phyloP scores from a whole-genome alignment of 2,888 invertebrate species.

The Shargacucullia verbasci region DNA sequence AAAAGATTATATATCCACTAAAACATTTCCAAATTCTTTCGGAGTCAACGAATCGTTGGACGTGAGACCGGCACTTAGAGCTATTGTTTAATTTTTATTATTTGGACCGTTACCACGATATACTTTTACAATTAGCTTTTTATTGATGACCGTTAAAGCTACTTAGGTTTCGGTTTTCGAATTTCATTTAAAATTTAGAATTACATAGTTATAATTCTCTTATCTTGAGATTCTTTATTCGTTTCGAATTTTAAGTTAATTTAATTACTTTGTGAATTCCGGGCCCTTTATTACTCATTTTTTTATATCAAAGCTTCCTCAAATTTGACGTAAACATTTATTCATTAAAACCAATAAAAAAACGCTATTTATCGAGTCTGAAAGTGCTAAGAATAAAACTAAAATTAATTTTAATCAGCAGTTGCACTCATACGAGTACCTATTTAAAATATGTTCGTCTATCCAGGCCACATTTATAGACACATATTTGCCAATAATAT shows the following conservation, averaged over 20 bases:
- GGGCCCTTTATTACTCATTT: too few species aligned
- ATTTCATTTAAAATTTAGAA: conserved; percentile 38
- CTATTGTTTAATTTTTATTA: conserved; percentile 73
- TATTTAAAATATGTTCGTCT: background rate
- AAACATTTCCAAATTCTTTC: conserved; percentile 83
- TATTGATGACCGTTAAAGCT: conserved; percentile 62
- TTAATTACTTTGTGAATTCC: too few species aligned
- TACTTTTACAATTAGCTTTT: conserved; percentile 62
- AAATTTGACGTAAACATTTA: too few species aligned
- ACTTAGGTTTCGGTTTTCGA: conserved; percentile 52
- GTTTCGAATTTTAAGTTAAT: too few species aligned
- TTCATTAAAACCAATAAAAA: too few species aligned
- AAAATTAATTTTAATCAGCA: too few species aligned
- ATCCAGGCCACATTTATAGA: background rate
- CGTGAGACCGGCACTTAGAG: conserved; percentile 69
- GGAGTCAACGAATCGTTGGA: conserved; percentile 79
- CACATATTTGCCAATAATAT: conserved; percentile 44
- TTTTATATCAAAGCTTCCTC: too few species aligned
- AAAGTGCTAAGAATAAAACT: too few species aligned
- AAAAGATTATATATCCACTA: conserved; percentile 79
- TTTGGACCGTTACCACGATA: conserved; percentile 63
- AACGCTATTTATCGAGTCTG: too few species aligned
- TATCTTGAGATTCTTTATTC: too few species aligned
- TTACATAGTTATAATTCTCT: background rate
- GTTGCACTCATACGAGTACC: too few species aligned